These are phyloP conservation scores for Onychomys leucogaster DNA, from an alignment of 2,797 vertebrate species.

Conservation along the genomic window DNA sequence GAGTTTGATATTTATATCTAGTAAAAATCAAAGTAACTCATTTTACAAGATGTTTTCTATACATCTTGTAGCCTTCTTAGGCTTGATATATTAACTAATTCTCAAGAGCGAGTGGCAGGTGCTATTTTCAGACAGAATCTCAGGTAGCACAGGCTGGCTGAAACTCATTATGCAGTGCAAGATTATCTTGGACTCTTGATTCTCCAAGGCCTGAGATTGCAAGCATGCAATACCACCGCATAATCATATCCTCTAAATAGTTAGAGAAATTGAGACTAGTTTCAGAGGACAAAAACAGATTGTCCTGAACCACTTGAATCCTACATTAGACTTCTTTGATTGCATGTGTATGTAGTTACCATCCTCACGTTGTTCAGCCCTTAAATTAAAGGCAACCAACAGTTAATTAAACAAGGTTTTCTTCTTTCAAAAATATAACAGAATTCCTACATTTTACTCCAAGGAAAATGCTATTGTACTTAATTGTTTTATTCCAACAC, in stretches of 20 bases:
- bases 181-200: background rate
- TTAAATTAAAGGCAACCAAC: background rate
- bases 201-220: too few species aligned
- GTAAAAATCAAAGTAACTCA: background rate
- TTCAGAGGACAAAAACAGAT: background rate
- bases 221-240: rapidly evolving
- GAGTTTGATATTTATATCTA: background rate
- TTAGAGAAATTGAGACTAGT: background rate
- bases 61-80: background rate
- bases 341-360: background rate
- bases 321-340: background rate
- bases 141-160: background rate
- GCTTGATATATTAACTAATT: background rate
- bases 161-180: background rate
- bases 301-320: background rate
- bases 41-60: background rate
- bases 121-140: background rate
- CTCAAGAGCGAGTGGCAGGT: background rate
- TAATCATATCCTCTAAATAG: background rate
- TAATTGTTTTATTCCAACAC: conserved; percentile 24
- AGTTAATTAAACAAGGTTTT: background rate
- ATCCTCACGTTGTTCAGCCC: background rate
- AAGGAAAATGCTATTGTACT: conserved; percentile 28
- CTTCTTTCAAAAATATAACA: background rate
- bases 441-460: background rate